Evolutionary conservation across 1,140 invertebrate species (phyloP), one percentile per base, ranked within the genome.

Genomic region (Andricus grossulariae): DNA sequence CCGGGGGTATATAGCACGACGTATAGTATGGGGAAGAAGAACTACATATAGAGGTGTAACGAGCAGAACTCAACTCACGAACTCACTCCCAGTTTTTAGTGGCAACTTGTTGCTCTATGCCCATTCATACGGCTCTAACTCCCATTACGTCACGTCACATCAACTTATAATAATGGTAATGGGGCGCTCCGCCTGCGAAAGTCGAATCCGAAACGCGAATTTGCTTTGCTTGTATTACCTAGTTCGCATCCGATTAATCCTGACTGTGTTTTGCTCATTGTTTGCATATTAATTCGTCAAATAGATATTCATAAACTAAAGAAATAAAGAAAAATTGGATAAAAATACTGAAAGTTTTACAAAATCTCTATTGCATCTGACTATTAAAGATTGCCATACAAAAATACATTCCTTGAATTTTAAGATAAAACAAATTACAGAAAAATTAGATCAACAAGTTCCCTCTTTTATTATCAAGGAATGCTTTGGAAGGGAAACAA

Each of bases 51-150:
- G 90, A 91, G 87, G 90, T 91, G 90, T 91, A 92, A 92, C 91
- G 91, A 91, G 89, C 90, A 92, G 89, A 92, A 92, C 90, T 91
- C 90, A 88, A 92, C 91, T 92, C 90, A 92, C 90, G 88, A 91
- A 92, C 91, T 91, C 90, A 90, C 90, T 91, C 90, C 87, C 90
- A 91, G 90, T 91, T 92, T 92, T 92, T 92, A 92, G 90, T 91
- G 88, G 91, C 90, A 91, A 92, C 90, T 91, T 91, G 90, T 91
- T 91, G 90, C 90, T 90, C 88, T 88, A 89, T 90, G 87, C 89
- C 89, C 90, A 91, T 91, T 91, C 90, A 91, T 90, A 91, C 90
- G 88, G 88, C 89, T 91, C 89, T 89, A 90, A 91, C 90, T 91
- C 88, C 89, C 88, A 91, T 91, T 91, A 91, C 90, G 90, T 91